Evolutionary conservation across 23 tunicate genomes (phyloP), one percentile per base, ranked within the genome.

Genomic region (Styela clava): DNA sequence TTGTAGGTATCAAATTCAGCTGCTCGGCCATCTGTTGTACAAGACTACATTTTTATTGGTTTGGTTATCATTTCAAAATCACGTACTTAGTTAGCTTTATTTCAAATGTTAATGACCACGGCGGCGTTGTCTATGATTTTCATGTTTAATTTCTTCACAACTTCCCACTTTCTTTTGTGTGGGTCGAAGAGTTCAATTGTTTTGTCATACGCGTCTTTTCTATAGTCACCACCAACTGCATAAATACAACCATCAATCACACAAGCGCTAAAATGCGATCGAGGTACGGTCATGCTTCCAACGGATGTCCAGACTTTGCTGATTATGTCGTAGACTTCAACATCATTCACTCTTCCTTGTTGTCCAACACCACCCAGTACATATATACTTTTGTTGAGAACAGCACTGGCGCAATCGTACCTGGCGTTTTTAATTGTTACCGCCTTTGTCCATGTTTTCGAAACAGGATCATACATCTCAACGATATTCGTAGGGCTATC

Each of bases 121-220:
- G 71, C 71, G 30, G 71, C 31, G 24, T 22, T 67, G 31, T 67
- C 71, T 18, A 25, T 16, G 22, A 67, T 67, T 22, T 67, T 67
- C 71, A 67, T 67, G 24, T 67, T 67, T 67, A 67, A 67, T 29
- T 67, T 67, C 31, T 67, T 67, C 31, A 67, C 71, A 29, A 67
- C 31, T 22, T 67, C 71, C 71, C 71, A 67, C 0, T 18, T 19
- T 25, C 71, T 27, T 22, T 29, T 67, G 71, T 67, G 71, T 29
- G 31, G 31, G 22, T 67, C 71, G 71, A 67, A 67, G 18, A 67
- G 16, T 29, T 67, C 71, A 16, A 67, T 67, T 22, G 71, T 67
- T 67, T 67, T 67, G 24, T 67, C 71, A 29, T 67, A 67, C 16
- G 71, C 71, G 22, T 67, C 71, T 67, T 67, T 67, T 25, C 71